Evolutionary conservation across 2,888 invertebrate species (phyloP).

Genomic region (Piscicola geometra): DNA sequence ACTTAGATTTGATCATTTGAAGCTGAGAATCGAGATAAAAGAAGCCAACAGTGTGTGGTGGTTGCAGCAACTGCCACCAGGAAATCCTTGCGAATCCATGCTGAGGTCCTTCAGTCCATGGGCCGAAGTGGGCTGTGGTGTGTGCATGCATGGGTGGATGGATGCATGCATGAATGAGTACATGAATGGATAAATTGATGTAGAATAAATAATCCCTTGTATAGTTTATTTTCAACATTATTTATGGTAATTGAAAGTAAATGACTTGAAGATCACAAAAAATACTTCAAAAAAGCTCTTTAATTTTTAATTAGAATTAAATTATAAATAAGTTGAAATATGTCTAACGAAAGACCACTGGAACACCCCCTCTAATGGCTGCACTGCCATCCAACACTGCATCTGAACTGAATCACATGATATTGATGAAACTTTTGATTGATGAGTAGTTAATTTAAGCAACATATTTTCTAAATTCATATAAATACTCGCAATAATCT

Average conservation of each 20-base stretch:
- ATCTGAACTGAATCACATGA: conserved; percentile 63
- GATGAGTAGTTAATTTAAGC: not conserved
- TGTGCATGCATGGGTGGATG: conserved; percentile 45
- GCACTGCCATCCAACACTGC: conserved; percentile 93
- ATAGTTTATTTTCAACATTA: not conserved
- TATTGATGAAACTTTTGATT: not conserved
- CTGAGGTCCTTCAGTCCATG: conserved; percentile 89
- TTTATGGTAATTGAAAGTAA: too few relatives aligned
- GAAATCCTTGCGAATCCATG: conserved; percentile 92
- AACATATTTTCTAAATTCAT: not conserved
- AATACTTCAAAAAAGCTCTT: not conserved
- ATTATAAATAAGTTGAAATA: not conserved
- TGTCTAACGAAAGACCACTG: conserved; percentile 92
- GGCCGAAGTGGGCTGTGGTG: conserved; percentile 93
- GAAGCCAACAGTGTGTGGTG: conserved; percentile 68
- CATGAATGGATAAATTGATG: too few relatives aligned
- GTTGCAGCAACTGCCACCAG: conserved; percentile 83
- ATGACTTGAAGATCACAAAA: not conserved
- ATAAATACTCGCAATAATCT: not conserved
- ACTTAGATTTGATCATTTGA: too few relatives aligned
- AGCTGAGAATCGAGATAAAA: too few relatives aligned
- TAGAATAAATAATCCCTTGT: too few relatives aligned
- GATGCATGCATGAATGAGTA: too few relatives aligned
- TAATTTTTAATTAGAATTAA: not conserved
- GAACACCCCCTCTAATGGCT: conserved; percentile 91